These are phyloP conservation scores for Chrosomus eos DNA, from an alignment of 2,797 vertebrate genomes.

Conservation along the genomic window DNA sequence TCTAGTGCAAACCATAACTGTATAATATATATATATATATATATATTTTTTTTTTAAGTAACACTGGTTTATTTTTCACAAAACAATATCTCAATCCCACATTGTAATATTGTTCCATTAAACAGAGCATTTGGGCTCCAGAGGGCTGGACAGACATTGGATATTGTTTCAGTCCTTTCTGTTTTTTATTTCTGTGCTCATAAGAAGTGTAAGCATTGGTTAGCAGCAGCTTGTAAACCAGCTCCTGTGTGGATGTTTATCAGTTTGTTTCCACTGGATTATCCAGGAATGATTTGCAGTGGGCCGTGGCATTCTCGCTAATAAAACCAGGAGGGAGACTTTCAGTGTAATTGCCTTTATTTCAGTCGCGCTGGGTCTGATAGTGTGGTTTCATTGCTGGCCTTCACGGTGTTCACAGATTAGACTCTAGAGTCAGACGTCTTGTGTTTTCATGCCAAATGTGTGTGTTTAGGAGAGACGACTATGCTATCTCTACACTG, in stretches of 20 bases:
- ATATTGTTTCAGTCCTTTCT: constrained; percentile 6
- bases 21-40: neutral
- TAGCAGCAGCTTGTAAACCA: constrained; percentile 39
- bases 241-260: constrained; percentile 49
- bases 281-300: constrained; percentile 53
- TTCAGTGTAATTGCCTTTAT: constrained; percentile 45
- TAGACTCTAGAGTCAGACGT: constrained; percentile 8
- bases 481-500: neutral
- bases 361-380: constrained; percentile 33
- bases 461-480: neutral
- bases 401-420: constrained; percentile 35
- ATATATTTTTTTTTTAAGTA: no score
- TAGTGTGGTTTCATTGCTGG: constrained; percentile 26
- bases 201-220: constrained; percentile 31
- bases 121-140: constrained; percentile 10
- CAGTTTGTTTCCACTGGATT: constrained; percentile 54
- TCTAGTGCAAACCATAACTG: neutral
- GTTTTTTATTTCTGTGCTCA: constrained; percentile 1
- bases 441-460: constrained; percentile 17
- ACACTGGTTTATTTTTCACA: neutral
- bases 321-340: constrained; percentile 36
- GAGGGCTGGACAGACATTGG: neutral
- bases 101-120: constrained; percentile 7
- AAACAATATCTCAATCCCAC: constrained; percentile 14
- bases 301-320: constrained; percentile 17